A percentile compares a stretch with the other conserved stretches of the same genome.
Evolutionary conservation across 2,888 invertebrate species (phyloP).

Genomic region (Melinopterus prodromus): DNA sequence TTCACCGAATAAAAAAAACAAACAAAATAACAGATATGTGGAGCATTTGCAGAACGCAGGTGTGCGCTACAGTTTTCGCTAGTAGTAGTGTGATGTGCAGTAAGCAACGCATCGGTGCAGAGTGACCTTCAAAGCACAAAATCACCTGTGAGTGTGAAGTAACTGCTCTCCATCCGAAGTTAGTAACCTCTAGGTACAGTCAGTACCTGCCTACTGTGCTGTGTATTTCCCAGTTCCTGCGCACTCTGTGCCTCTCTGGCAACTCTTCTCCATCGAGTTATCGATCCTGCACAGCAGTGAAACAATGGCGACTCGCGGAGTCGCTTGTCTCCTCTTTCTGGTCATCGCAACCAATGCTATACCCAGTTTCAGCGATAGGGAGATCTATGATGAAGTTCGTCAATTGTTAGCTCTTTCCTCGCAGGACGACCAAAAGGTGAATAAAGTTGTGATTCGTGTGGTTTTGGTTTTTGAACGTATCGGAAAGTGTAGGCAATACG

Average conservation of each 20-base stretch:
- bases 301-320: slow-evolving; percentile 53
- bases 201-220: slow-evolving; percentile 5
- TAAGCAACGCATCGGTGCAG: slow-evolving; percentile 15
- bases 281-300: slow-evolving; percentile 44
- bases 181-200: slow-evolving; percentile 15
- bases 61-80: background rate
- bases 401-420: slow-evolving; percentile 59
- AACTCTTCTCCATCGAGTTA: slow-evolving; percentile 30
- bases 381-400: slow-evolving; percentile 65
- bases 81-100: slow-evolving; percentile 10
- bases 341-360: slow-evolving; percentile 39
- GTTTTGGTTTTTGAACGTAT: background rate
- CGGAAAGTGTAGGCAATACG: background rate
- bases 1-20: slow-evolving; percentile 6
- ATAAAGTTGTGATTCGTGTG: background rate
- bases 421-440: slow-evolving; percentile 52
- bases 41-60: background rate
- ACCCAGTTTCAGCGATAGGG: slow-evolving; percentile 43
- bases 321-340: slow-evolving; percentile 49
- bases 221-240: slow-evolving; percentile 28
- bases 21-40: background rate
- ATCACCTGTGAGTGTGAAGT: slow-evolving; percentile 11
- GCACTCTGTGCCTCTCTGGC: slow-evolving; percentile 28
- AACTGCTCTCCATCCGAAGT: slow-evolving; percentile 9
- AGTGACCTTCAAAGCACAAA: slow-evolving; percentile 13